Percentiles rank a stretch among this genome's conserved stretches.
Evolutionary conservation across 2,888 invertebrate genomes (phyloP).

Genomic region (Apamea anceps): DNA sequence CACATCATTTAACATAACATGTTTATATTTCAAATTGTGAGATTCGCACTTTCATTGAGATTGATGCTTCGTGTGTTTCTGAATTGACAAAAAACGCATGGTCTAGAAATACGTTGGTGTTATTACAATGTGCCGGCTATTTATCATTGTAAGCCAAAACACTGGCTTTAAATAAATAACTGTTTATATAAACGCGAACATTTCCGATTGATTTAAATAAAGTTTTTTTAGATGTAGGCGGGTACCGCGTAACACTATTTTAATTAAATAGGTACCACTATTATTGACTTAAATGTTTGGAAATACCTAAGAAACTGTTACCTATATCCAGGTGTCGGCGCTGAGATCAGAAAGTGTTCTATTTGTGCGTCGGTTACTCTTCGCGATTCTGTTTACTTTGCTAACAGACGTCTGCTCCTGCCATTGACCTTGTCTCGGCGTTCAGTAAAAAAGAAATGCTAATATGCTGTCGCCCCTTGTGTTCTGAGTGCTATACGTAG

Average conservation of each 20-base stretch:
- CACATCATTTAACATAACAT: constrained; percentile 47
- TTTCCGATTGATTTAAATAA: constrained; percentile 46
- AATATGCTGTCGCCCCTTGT: constrained; percentile 73
- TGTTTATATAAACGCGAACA: constrained; percentile 43
- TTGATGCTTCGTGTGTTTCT: constrained; percentile 38
- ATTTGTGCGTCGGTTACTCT: constrained; percentile 85
- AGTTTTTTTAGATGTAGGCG: constrained; percentile 39
- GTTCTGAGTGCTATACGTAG: constrained; percentile 36
- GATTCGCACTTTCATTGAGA: constrained; percentile 42
- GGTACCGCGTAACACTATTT: constrained; percentile 32
- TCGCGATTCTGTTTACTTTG: constrained; percentile 83
- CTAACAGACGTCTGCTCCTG: constrained; percentile 84
- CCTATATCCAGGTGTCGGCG: constrained; percentile 79
- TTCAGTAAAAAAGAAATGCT: constrained; percentile 77
- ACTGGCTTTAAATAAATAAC: constrained; percentile 28
- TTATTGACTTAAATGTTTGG: constrained; percentile 63
- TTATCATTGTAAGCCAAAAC: constrained; percentile 50
- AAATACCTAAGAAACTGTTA: constrained; percentile 65
- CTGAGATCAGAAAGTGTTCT: constrained; percentile 84
- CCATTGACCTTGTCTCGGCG: constrained; percentile 88
- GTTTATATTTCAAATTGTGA: constrained; percentile 53
- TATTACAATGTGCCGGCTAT: constrained; percentile 40
- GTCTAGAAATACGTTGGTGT: constrained; percentile 35
- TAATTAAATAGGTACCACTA: constrained; percentile 35
- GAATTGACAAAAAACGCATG: constrained; percentile 26